Evolutionary conservation across 23 tunicate species (phyloP), one percentile per base, ranked within the genome.

Genomic region (Botrylloides violaceus): DNA sequence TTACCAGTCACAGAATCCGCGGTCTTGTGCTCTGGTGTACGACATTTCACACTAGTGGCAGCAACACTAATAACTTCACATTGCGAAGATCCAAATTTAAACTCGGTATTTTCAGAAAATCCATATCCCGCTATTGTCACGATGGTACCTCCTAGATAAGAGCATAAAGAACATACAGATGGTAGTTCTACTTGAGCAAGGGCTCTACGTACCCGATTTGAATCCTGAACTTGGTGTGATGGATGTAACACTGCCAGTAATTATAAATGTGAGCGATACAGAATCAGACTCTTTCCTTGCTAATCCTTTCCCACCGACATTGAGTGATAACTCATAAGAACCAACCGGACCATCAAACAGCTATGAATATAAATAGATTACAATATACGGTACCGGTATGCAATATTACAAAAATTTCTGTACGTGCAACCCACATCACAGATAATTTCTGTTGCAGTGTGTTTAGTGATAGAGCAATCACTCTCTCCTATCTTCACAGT

Each of bases 271-370:
- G 19, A 37, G 9, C 26, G 58, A 37, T 37, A 28, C 58, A 18
- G 36, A 32, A 19, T 68, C 58, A 37, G 25, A 20, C 37, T 35
- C 26, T 38, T 43, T 68, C 32, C 47, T 68, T n/a, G 74, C 74
- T n/a, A 68, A 43, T 0, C 74, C 74, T 43, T 68, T 68, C 9
- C 74, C 74, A 32, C 74, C 74, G 26, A 68, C 57, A 37, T 36
- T 20, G 6, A 68, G 12, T 7, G 30, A 0, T 24, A 68, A 7
- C 4, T 68, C 32, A 28, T 68, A 68, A 32, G 58, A 35, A 19
- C 74, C 74, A 1, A 68, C 56, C 20, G 56, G 25, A 68, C 74
- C 74, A 29, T 64, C 70, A 23, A 24, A 37, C 25, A 64, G 70
- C 70, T 64, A 39, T 15, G 24, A 0, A 60, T 60, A 60, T 15